Base-by-base conservation (phyloP, 2,888 invertebrate genomes). In the Hydropsyche betteni region DNA sequence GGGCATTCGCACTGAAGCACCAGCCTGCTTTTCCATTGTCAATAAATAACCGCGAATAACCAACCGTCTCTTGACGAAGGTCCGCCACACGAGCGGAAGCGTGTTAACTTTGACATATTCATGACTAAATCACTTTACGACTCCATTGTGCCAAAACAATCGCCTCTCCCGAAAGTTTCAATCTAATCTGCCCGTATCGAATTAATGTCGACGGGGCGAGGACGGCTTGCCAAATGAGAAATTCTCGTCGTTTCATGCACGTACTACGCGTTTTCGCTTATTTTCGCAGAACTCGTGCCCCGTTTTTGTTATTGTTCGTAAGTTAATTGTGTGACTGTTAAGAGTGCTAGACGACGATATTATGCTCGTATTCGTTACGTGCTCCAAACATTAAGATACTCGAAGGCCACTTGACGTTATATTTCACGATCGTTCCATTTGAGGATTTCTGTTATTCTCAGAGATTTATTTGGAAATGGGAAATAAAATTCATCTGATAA, bases 41-140 rank as follows among this genome's bases (percentile, higher is more conserved):
- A 58, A 58, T 58, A 58, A 58, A 58, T 58, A 58, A 58, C 58
- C 58, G 58, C 58, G 58, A 58, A 58, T 16, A 8, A 8, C 58
- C 58, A n/a, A 53, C 53, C 58, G 58, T 58, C 58, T 58, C 58
- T 58, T 58, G 58, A 58, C 58, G 58, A 58, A 58, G 58, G 58
- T 58, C 16, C 24, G 58, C 58, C 58, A 58, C 16, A 53, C 16
- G 58, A 14, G 58, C 5, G 58, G 14, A 8, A 16, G 16, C 58
- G 24, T 58, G 58, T 58, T 58, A 58, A 58, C 58, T 58, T 58
- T 58, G 58, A 58, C 58, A 58, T 58, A 58, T 58, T 58, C 58
- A 58, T 58, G 58, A 16, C 58, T 58, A 58, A 58, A 58, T 58
- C 58, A 58, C 58, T 58, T 58, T 58, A 58, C 58, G 58, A 24